Base-by-base conservation (phyloP, 2,888 invertebrate genomes). In the Cerastis leucographa region DNA sequence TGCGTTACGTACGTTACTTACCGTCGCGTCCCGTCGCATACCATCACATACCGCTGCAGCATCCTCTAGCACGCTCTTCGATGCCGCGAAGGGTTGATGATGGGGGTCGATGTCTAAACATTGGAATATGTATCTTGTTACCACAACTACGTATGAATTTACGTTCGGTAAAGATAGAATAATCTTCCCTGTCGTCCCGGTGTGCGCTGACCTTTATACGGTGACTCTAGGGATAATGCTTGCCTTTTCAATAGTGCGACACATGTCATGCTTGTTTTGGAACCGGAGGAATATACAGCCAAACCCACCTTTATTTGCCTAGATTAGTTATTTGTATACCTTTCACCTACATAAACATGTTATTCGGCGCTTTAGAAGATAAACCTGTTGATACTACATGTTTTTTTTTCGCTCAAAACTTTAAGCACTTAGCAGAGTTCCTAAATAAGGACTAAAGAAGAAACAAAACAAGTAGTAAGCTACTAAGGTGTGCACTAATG, bases 251-350 rank as follows among this genome's bases (percentile, higher is more conserved):
- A 5, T 17, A 44, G 14, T 12, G 4, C 17, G 9, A 25, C 14
- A 22, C 44, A 51, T 12, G 9, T 65, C 5, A 64, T 29, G 51
- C 46, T 12, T 42, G 22, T 35, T 25, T 44, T 49, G 62, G 11
- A 46, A 49, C 67, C 73, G 67, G 62, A 79, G 73, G 62, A 67
- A 78, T 8, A 73, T 42, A 25, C 11, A 19, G 8, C 4, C n/a
- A 12, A 19, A 9, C 56, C 77, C 62, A 40, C 19, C 40, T 29
- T 78, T 8, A 70, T 54, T 64, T 42, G n/a, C 42, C 22, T 64
- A 42, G 2, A 59, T 19, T 59, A 29, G 59, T 11, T 35, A 61
- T 61, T 61, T 40, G 22, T n/a, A 59, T 8, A 29, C 29, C 17
- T 59, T 17, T 29, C 8, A 29, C 29, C 8, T 29, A 29, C 17